These are phyloP conservation scores for Athripsodes cinereus DNA, from an alignment of 2,888 invertebrate genomes.

Conservation along the genomic window DNA sequence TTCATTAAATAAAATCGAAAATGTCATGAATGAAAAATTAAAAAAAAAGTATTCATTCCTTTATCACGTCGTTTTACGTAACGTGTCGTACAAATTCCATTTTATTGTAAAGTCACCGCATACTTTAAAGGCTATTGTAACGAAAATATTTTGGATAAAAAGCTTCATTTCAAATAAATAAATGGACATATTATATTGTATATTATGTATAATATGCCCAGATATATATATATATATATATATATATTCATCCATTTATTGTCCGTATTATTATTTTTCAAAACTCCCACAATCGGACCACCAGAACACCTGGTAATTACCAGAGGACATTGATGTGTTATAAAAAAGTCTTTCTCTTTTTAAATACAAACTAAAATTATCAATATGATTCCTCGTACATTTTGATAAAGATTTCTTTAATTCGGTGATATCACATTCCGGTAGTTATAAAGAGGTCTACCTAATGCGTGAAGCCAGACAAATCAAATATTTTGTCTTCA, in stretches of 20 bases:
- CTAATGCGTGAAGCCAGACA: slow-evolving; percentile 17
- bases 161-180: not conserved
- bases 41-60: too few species aligned
- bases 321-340: not conserved
- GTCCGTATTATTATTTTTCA: not conserved
- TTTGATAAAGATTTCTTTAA: not conserved
- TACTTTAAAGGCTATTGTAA: not conserved
- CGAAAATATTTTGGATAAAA: not conserved
- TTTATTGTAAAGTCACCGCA: not conserved
- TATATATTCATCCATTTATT: not conserved
- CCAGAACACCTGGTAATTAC: not conserved
- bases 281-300: slow-evolving; percentile 8
- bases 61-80: too few species aligned
- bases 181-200: too few species aligned
- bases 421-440: slow-evolving; percentile 1
- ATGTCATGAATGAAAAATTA: too few species aligned
- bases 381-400: not conserved
- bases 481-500: slow-evolving; percentile 26
- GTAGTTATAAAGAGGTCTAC: not conserved
- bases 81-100: not conserved
- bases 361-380: not conserved
- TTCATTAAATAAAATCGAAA: too few species aligned
- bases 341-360: not conserved
- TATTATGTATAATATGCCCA: too few species aligned
- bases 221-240: not conserved